Evolutionary conservation across 1,140 invertebrate species (phyloP), one percentile per base, ranked within the genome.

Genomic region (Spodoptera frugiperda): DNA sequence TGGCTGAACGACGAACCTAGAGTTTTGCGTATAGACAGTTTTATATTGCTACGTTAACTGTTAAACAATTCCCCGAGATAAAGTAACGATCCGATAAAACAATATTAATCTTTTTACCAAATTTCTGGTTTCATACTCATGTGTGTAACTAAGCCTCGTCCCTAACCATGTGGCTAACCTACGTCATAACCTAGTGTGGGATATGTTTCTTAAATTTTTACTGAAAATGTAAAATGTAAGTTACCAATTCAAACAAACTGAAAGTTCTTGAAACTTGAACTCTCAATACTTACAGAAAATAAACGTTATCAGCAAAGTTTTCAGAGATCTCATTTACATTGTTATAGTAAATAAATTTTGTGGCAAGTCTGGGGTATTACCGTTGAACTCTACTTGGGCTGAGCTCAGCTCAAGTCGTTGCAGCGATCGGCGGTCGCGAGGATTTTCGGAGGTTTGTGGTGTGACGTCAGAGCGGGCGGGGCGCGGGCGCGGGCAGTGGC

Each of bases 401-500:
- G 48, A 71, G 48, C 65, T 71, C 53, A 49, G 74, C 80, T 82
- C 70, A 79, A 85, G 84, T 78, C 73, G 82, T 65, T 83, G 84
- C 82, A 86, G 84, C 82, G 86, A 86, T 79, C 77, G 82, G 81
- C 78, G 84, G 79, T 80, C 76, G 82, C 78, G 87, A 83, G 87
- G 89, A 88, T 89, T 89, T 89, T 65, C 78, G 84, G 82, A 86
- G 88, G 87, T 87, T 87, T 89, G 82, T 76, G 82, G 78, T 25
- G 87, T 91, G 91, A 91, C 88, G 88, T 91, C 88, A 91, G 82
- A 81, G 74, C 72, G 67, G 82, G 78, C 71, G 57, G 79, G 54
- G 80, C 55, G 83, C 53, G 82, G 71, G 79, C 68, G 78, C 46
- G 80, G 75, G 79, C 68, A 78, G 74, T 79, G 84, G 82, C 85